Evolutionary conservation across 2,797 vertebrate species (phyloP), one percentile per base, ranked within the genome.

Genomic region (Gymnoscopelus microlampas): DNA sequence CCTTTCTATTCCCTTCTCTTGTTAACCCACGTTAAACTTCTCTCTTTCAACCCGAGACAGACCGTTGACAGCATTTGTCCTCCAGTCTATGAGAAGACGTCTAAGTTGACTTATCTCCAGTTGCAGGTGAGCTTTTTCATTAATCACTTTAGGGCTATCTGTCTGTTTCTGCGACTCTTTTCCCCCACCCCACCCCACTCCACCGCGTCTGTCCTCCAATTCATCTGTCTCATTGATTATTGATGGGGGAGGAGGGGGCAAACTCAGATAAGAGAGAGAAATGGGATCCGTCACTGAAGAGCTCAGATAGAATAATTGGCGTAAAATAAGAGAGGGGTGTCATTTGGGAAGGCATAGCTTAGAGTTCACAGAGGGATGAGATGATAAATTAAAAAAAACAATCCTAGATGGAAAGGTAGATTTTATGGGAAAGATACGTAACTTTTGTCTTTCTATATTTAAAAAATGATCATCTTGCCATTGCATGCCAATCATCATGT

Each of bases 51-150:
- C 26, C 49, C 47, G 62, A 81, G 69, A 71, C 53, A 26, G 32
- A 76, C 81, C 58, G 39, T 44, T 24, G 65, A 66, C 14, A 23
- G 63, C 3, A 5, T 35, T 15, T 24, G 24, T 68, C 53, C 14
- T 47, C 9, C 15, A 57, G 58, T 63, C 32, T 44, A 0, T 0
- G 53, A n/a, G 63, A 68, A 60, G 69, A 85, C 57, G 63, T 75
- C 82, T 57, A 74, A 61, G 55, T 68, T 24, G 12, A 70, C 60
- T 55, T 86, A 60, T 81, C 74, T 86, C 74, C 72, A 71, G 63
- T 87, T 89, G 29, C 87, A 81, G 82, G 88, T 80, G 84, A 82
- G 78, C 66, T 87, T 87, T 44, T 87, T 78, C 79, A 83, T 90
- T 76, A 73, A 83, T 88, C 76, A 76, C 29, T 59, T 83, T n/a